Conservation (phyloP, 2,888 invertebrate species). For the Callyntrura guangdongensis region DNA sequence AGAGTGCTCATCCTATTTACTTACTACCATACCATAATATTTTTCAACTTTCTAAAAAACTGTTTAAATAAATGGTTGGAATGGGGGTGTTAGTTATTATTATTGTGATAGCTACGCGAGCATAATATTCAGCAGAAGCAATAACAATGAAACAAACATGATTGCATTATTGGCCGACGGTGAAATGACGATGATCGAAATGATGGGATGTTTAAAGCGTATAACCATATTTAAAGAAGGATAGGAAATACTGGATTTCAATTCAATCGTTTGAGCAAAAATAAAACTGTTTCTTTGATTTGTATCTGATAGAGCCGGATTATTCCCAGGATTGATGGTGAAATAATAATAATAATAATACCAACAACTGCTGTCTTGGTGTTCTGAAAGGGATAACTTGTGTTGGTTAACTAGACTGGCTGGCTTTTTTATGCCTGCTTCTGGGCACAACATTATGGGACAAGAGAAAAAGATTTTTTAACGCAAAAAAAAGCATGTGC, state of each 20-base stretch:
- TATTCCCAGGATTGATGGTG: constrained; percentile 81
- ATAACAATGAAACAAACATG: constrained; percentile 50
- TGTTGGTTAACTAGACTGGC: constrained; percentile 46
- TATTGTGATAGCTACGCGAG: too few relatives aligned
- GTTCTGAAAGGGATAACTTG: constrained; percentile 1
- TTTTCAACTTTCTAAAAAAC: constrained; percentile 26
- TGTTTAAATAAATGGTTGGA: constrained; percentile 17
- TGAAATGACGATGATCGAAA: constrained; percentile 58
- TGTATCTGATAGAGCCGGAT: constrained; percentile 83
- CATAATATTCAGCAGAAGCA: background rate
- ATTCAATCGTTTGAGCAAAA: constrained; percentile 80
- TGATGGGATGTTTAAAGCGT: constrained; percentile 6
- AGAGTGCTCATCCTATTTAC: background rate
- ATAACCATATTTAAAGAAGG: background rate
- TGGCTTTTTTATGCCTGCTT: constrained; percentile 54
- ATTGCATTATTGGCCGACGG: constrained; percentile 67
- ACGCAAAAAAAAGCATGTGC: constrained; percentile 12
- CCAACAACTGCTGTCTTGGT: constrained; percentile 64
- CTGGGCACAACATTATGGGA: constrained; percentile 37
- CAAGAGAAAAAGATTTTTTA: background rate
- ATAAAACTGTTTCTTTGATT: constrained; percentile 83
- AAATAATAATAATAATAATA: constrained; percentile 72
- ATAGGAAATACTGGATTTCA: constrained; percentile 84
- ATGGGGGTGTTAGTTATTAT: too few relatives aligned
- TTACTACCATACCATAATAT: background rate